These are phyloP conservation scores for Atta cephalotes DNA, from an alignment of 1,140 invertebrate species.

Conservation along the genomic window DNA sequence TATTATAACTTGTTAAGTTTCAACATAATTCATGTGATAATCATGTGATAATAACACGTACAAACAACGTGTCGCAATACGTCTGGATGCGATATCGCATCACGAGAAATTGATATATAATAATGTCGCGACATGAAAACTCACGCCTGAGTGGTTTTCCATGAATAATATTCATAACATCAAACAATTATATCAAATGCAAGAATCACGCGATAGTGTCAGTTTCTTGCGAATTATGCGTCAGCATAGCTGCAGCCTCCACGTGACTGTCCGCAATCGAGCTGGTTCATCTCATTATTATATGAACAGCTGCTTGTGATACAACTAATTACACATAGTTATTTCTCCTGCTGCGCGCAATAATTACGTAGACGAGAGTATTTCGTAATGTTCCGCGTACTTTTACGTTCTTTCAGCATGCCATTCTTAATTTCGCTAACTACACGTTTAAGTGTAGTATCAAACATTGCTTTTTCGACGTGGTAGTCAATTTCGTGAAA, in stretches of 20 bases:
- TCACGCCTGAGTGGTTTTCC: slow-evolving; percentile 4
- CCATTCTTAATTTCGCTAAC: slow-evolving; percentile 7
- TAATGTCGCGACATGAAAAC: slow-evolving; percentile 3
- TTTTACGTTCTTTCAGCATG: not conserved
- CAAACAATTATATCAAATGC: not conserved
- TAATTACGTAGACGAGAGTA: slow-evolving; percentile 14
- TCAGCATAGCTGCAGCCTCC: slow-evolving; percentile 17
- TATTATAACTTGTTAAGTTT: not conserved
- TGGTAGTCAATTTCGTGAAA: not conserved
- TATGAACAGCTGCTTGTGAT: not conserved
- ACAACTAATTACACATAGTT: slow-evolving; percentile 28
- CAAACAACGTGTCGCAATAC: slow-evolving; percentile 6
- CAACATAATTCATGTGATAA: slow-evolving; percentile 11
- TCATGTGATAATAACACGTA: slow-evolving; percentile 18
- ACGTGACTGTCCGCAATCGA: slow-evolving; percentile 12
- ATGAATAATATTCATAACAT: slow-evolving; percentile 30
- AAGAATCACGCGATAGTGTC: slow-evolving; percentile 29
- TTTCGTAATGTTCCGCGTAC: slow-evolving; percentile 19
- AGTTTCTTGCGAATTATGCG: slow-evolving; percentile 28
- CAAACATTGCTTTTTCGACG: not conserved
- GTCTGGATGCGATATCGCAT: slow-evolving; percentile 6
- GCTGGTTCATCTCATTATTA: slow-evolving; percentile 35
- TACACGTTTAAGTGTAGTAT: not conserved
- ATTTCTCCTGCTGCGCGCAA: not conserved
- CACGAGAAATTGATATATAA: slow-evolving; percentile 28